Evolutionary conservation across 2,797 vertebrate genomes (phyloP).

Genomic region (Pempheris klunzingeri): DNA sequence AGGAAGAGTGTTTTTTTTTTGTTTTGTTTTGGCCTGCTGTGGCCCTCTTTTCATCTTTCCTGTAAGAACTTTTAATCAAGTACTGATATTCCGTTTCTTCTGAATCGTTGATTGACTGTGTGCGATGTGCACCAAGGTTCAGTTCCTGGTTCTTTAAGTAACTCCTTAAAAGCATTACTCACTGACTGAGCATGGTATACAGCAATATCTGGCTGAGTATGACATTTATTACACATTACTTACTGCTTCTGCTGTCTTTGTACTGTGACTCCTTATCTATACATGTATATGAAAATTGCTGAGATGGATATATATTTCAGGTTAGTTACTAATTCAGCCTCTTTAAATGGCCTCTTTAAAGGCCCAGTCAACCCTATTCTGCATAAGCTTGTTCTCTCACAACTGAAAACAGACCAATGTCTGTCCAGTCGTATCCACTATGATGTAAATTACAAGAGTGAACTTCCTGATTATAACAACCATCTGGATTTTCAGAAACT

Average conservation of each 20-base stretch:
- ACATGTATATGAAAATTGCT: background rate
- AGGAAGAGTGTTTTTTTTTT: background rate
- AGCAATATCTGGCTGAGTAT: background rate
- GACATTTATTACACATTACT: background rate
- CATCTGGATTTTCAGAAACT: background rate
- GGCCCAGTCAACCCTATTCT: background rate
- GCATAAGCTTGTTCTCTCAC: background rate
- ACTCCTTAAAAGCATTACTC: conserved; percentile 5
- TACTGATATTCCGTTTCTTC: conserved; percentile 14
- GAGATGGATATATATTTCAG: background rate
- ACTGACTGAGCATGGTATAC: background rate
- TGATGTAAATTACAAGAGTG: background rate
- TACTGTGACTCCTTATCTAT: background rate
- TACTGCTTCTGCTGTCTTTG: background rate
- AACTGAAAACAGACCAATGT: background rate
- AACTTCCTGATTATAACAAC: background rate
- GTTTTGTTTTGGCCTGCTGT: background rate
- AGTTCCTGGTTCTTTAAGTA: conserved; percentile 30
- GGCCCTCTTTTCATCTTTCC: background rate
- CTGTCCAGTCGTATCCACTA: background rate
- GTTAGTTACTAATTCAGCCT: background rate
- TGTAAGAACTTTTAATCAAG: conserved; percentile 17
- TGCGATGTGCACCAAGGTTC: conserved; percentile 9
- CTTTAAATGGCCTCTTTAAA: background rate
- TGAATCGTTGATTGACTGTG: background rate